A percentile compares a stretch with the other conserved stretches of the same genome.
Conservation (phyloP, 1,140 invertebrate species). For the Gonioctena quinquepunctata region DNA sequence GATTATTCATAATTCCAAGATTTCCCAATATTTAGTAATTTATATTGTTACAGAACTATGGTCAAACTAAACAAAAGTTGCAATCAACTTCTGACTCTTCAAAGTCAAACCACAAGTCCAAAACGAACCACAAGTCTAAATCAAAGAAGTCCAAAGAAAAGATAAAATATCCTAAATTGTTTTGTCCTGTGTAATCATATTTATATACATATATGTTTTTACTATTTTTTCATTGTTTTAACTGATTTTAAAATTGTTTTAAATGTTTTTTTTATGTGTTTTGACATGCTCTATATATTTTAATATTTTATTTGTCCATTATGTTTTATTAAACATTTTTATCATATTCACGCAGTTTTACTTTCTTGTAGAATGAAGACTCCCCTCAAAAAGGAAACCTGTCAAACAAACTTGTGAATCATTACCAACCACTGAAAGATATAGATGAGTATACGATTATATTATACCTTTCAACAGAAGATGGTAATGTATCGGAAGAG, state of each 20-base stretch:
- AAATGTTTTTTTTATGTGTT: too few relatives aligned
- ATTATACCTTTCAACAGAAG: slow-evolving; percentile 41
- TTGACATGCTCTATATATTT: too few relatives aligned
- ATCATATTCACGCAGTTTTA: not conserved
- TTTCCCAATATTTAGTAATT: not conserved
- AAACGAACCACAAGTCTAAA: not conserved
- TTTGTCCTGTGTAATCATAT: not conserved
- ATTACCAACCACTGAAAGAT: not conserved
- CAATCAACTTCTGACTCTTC: not conserved
- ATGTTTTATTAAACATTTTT: not conserved
- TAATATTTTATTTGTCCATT: too few relatives aligned
- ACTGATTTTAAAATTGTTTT: too few relatives aligned
- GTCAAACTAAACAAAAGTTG: slow-evolving; percentile 5
- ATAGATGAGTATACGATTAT: slow-evolving; percentile 29
- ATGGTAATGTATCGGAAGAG: slow-evolving; percentile 33
- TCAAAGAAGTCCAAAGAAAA: not conserved
- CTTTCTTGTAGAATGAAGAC: not conserved
- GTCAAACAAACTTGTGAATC: not conserved
- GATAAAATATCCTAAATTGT: not conserved
- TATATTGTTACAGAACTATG: slow-evolving; percentile 1
- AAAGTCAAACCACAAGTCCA: not conserved
- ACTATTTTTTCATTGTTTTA: not conserved
- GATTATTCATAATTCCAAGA: not conserved
- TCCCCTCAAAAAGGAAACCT: not conserved
- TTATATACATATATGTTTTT: not conserved